Evolutionary conservation across 2,888 invertebrate genomes (phyloP), one percentile per base, ranked within the genome.

Genomic region (Apantesis nais): DNA sequence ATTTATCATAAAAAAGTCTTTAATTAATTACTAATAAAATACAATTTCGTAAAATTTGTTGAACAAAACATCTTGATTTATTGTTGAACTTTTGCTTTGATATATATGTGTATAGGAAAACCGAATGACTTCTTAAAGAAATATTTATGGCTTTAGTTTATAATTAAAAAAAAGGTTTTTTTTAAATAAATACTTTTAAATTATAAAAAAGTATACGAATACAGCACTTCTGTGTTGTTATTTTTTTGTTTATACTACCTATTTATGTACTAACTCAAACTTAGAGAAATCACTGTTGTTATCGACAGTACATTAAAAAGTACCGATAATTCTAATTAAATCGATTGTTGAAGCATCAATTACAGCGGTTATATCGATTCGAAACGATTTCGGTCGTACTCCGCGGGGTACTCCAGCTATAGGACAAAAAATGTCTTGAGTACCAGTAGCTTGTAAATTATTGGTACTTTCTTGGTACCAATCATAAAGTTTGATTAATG

Each of bases 331-430:
- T 92, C 92, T 91, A 93, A 93, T 92, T 92, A 93, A 92, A 93
- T 88, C 92, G 93, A 92, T 92, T 92, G 92, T 92, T 90, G 91
- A 92, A 90, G 89, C 92, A 92, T 92, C 92, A 91, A 92, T 92
- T 93, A 90, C 92, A 89, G 75, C 81, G 83, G 75, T 82, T 83
- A 83, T 83, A 83, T 85, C 88, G 90, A 87, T 86, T 82, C 86
- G 87, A 86, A 86, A 86, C 86, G 88, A 86, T 88, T 90, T 92
- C 91, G 91, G 89, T 86, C 84, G 78, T 79, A 81, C 93, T 74
- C 93, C 76, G 82, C 92, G 90, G 92, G 93, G 74, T 74, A 76
- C 74, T 71, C 70, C 25, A 34, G 62, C 66, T 79, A 82, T 74
- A 83, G 81, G 81, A 83, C 74, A 83, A 84, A 76, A 74, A 79